Conservation (phyloP, 1,140 invertebrate genomes). For the Cyphomyrmex costatus region DNA sequence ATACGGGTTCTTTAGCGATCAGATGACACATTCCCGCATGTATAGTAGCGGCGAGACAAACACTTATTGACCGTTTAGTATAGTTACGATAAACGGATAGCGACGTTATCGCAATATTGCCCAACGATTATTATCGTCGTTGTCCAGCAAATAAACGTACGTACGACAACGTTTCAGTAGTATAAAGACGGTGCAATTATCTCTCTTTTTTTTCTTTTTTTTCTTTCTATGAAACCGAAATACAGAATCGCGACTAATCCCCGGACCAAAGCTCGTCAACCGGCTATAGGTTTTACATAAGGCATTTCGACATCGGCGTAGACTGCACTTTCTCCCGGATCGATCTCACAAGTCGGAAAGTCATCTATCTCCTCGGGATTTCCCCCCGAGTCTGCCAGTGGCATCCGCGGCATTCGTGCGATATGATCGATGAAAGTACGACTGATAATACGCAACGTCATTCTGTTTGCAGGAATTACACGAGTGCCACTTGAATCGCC, state of each 20-base stretch:
- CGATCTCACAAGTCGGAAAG: constrained; percentile 68
- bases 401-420: constrained; percentile 51
- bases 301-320: constrained; percentile 66
- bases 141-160: background rate
- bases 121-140: constrained; percentile 30
- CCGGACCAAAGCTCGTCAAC: background rate
- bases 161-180: background rate
- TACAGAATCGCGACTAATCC: background rate
- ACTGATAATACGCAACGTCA: constrained; percentile 6
- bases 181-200: background rate
- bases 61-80: constrained; percentile 24
- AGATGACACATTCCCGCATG: background rate
- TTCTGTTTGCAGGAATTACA: background rate
- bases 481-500: background rate
- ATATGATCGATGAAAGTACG: constrained; percentile 42
- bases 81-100: constrained; percentile 37
- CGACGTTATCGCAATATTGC: constrained; percentile 24
- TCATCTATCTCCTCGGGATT: constrained; percentile 61
- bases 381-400: constrained; percentile 53
- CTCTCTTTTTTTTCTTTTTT: background rate
- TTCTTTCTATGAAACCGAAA: background rate
- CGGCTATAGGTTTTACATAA: constrained; percentile 65
- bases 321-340: constrained; percentile 73
- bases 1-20: background rate
- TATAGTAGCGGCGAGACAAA: background rate